Evolutionary conservation across 2,888 invertebrate genomes (phyloP).

Genomic region (Xanthia icteritia): DNA sequence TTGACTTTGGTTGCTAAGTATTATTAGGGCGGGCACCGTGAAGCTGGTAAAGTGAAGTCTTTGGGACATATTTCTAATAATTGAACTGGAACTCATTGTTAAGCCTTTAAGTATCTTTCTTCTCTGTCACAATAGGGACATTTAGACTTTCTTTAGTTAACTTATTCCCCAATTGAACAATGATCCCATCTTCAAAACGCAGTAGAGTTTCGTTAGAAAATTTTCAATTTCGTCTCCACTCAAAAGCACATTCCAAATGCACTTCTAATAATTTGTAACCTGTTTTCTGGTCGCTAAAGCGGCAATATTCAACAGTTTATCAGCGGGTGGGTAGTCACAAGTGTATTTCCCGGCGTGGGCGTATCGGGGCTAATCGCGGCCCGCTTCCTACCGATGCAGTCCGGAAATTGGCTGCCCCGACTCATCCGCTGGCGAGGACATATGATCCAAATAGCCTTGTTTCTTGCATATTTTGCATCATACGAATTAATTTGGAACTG

Average conservation of each 20-base stretch:
- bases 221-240: neutral
- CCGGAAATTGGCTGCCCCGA: slow-evolving; percentile 79
- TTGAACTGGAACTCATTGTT: neutral
- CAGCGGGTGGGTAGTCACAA: slow-evolving; percentile 48
- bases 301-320: slow-evolving; percentile 59
- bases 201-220: neutral
- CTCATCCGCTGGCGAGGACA: slow-evolving; percentile 70
- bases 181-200: neutral
- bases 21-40: neutral
- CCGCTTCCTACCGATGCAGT: slow-evolving; percentile 71
- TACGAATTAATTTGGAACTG: slow-evolving; percentile 39
- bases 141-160: neutral
- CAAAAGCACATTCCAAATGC: slow-evolving; percentile 17
- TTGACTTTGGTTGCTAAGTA: slow-evolving; percentile 17
- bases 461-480: slow-evolving; percentile 66
- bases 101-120: neutral
- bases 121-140: neutral
- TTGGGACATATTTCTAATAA: neutral
- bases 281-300: slow-evolving; percentile 38
- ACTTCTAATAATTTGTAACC: slow-evolving; percentile 13
- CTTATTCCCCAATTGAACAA: too few relatives aligned
- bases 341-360: slow-evolving; percentile 64
- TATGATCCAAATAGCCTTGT: slow-evolving; percentile 61
- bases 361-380: slow-evolving; percentile 67
- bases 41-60: neutral